Base-by-base conservation (phyloP, 2,888 invertebrate genomes). In the Lymantria dispar region DNA sequence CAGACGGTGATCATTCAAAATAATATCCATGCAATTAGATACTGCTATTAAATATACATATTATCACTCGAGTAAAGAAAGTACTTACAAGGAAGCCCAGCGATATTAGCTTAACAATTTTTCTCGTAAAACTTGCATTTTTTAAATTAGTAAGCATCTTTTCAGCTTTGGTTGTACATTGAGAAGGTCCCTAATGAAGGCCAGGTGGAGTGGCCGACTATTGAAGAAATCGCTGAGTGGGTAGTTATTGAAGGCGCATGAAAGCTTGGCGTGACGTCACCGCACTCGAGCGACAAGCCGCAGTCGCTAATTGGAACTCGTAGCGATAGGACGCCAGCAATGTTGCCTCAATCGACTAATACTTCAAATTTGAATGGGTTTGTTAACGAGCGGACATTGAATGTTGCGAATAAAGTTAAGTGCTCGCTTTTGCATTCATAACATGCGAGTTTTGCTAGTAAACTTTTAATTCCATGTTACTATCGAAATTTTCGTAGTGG, bases 221-320 rank as follows among this genome's bases (percentile, higher is more conserved):
- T 89, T 88, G 87, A 88, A 84, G 86, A 83, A 84, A 85, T 83
- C 76, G 80, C 83, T 77, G 81, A 87, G 88, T 85, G 90, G 90
- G 90, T 89, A 88, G 90, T 89, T 89, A 90, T 87, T 87, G 88
- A 86, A 83, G 80, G 80, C 78, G 82, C 76, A 85, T 89, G 87
- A 90, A 89, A 89, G 88, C 80, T 71, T 73, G 72, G 80, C 82
- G 87, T 87, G 88, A 88, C 88, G 89, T 88, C 89, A 87, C 85
- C 70, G 80, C 84, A 84, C 89, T 87, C 78, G 78, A 84, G 83
- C 85, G 83, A 81, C 84, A 82, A 81, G 81, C 83, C 79, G 82
- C 87, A 88, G 84, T 88, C 87, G 82, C 90, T 91, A 91, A 91
- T 91, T 91, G 90, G 90, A 87, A 81, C 85, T 85, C 85, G 84